Conservation (phyloP, 2,888 invertebrate genomes). For the Cylloceria caligata region DNA sequence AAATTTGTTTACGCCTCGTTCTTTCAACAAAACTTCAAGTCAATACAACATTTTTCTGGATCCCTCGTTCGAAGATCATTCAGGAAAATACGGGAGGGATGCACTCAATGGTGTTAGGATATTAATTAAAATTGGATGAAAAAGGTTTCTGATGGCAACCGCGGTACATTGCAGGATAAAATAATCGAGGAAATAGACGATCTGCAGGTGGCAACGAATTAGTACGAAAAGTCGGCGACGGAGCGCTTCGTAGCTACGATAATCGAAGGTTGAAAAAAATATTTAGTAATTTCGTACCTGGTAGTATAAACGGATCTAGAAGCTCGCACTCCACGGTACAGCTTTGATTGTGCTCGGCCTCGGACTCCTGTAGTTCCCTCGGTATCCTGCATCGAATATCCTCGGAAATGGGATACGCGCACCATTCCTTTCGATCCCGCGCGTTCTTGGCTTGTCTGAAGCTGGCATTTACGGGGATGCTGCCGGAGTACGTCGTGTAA, state of each 20-base stretch:
- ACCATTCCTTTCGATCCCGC: slow-evolving; percentile 86
- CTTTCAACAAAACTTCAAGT: neutral
- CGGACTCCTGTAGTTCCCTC: slow-evolving; percentile 80
- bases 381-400: slow-evolving; percentile 87
- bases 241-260: neutral
- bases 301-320: slow-evolving; percentile 89
- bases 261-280: neutral
- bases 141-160: neutral
- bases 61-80: slow-evolving; percentile 1
- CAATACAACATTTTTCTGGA: neutral
- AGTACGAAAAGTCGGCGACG: too few relatives aligned
- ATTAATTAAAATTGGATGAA: slow-evolving; percentile 9
- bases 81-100: neutral
- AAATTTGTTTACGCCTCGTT: neutral
- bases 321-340: slow-evolving; percentile 91
- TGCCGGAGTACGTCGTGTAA: slow-evolving; percentile 86
- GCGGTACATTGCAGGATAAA: too few relatives aligned
- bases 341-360: slow-evolving; percentile 82
- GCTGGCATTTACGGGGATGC: slow-evolving; percentile 86
- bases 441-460: slow-evolving; percentile 85
- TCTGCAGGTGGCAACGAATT: too few relatives aligned
- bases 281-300: slow-evolving; percentile 71
- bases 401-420: slow-evolving; percentile 88
- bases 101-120: slow-evolving; percentile 15
- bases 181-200: too few relatives aligned